Evolutionary conservation across 2,113 vertebrate species (phyloP), one percentile per base, ranked within the genome.

Genomic region (Corapipo altera): DNA sequence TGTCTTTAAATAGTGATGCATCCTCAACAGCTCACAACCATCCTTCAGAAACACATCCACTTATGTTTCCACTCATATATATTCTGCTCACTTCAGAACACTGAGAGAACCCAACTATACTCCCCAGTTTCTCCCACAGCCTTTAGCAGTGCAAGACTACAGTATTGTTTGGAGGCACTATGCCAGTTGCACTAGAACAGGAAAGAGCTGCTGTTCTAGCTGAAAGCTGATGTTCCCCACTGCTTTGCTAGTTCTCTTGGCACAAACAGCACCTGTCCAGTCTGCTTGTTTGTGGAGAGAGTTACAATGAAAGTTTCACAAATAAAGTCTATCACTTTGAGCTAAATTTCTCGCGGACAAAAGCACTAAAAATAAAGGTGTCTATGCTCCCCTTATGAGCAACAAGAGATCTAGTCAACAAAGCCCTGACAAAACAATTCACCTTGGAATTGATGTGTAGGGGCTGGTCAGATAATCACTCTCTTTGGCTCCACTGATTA

Each of bases 401-500:
- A 87, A 75, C 82, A 41, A 12, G 21, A 64, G 65, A 81, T 49
- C 18, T 19, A 26, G 27, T 75, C 80, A 79, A 67, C 43, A 85
- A 69, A 72, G 61, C 58, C 82, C 46, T 16, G 11, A 79, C 77
- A 91, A 59, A 92, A 72, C 76, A 88, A 44, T 51, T 91, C 83
- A 64, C 57, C 86, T 74, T 16, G 55, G 67, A 64, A 84, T 0
- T 92, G 86, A 75, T 8, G 0, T 69, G 91, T 73, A 92, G n/a
- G 37, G 73, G 51, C 94, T 92, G 89, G 93, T 91, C 93, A 93
- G 80, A 77, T 81, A 93, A 93, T 84, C 8, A 0, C 67, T 41
- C 67, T 83, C 82, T 87, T 75, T 85, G 81, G 85, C 81, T 95
- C 49, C 78, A 85, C 88, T 57, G 74, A 91, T 91, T 93, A 82